Evolutionary conservation across 2,113 vertebrate species (phyloP), one percentile per base, ranked within the genome.

Genomic region (Aramus guarauna): DNA sequence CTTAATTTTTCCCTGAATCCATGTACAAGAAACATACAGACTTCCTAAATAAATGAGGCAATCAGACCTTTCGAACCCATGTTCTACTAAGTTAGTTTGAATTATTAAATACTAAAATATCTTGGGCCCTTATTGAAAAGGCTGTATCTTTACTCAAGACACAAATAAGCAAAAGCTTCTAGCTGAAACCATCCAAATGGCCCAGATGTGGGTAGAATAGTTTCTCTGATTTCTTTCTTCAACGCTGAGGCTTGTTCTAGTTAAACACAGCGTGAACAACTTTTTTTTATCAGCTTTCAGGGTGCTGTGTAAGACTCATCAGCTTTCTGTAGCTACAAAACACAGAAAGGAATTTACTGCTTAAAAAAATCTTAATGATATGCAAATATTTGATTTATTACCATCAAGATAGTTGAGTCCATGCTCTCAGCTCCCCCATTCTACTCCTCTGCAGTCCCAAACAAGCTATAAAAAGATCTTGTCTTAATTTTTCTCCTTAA

Each of bases 291-390:
- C 41, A 76, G 37, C 32, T 88, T 63, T 64, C 67, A 67, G 11
- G 14, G 32, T 37, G 26, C 56, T 74, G 15, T 47, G 34, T 21
- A 81, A 94, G 55, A 73, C 26, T 55, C 50, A 36, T 1, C 9
- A 76, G 27, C 41, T 94, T 95, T 81, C 55, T 9, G 6, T 52
- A 78, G 37, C 43, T 78, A 58, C 34, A 78, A 77, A 75, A 63
- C 74, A 89, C 36, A 74, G 43, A 84, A 69, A 88, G 45, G 71
- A 96, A 93, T 85, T 88, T 90, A 93, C 24, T 74, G 59, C 88
- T 85, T 81, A 55, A 59, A 73, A 85, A 20, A 47, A 71, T 34
- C 50, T 80, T 80, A 67, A 55, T 72, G 48, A 79, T 48, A 73
- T 13, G 22, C 27, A 93, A 69, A 71, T 17, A 45, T 53, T 47